Evolutionary conservation across 2,888 invertebrate genomes (phyloP), one percentile per base, ranked within the genome.

Genomic region (Agelastica alni): DNA sequence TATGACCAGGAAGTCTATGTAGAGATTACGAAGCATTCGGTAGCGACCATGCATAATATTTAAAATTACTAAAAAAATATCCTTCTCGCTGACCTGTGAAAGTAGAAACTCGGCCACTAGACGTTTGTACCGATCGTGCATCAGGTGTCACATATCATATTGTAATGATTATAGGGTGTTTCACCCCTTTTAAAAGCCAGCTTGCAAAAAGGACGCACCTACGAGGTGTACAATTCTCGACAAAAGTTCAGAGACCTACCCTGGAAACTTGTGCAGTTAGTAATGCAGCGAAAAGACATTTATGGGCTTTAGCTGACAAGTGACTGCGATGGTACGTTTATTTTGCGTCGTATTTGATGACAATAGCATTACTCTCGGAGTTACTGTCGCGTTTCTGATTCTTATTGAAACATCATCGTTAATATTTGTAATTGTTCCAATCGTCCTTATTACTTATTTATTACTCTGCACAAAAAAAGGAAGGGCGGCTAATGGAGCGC

Each of bases 361-460:
- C 58, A 58, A 58, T 52, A 45, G 52, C 55, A 55, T 58, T 53
- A 53, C 49, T 56, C 56, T 51, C 51, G 26, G 53, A 56, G 49
- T 53, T 49, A 51, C 44, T 49, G 53, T 49, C 43, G 49, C 52
- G 55, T 53, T 39, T 58, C 62, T 56, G 54, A 64, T 64, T 59
- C 64, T 58, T 61, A 64, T 64, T 63, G 62, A 64, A 64, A 64
- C 64, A 63, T 64, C 64, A 62, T 59, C 57, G 56, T 60, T 49
- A 55, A 55, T 51, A 56, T 56, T 45, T 47, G 57, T 62, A 60
- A 64, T 63, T 62, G 63, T 61, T 62, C 59, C 58, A 58, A 56
- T 57, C 56, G 56, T 53, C 37, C 22, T 57, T 56, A 63, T 63
- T 63, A 51, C 61, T 59, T 58, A 56, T 55, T 59, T 56, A 59